These are phyloP conservation scores for Aphidius gifuensis DNA, from an alignment of 1,140 invertebrate species.

Conservation along the genomic window DNA sequence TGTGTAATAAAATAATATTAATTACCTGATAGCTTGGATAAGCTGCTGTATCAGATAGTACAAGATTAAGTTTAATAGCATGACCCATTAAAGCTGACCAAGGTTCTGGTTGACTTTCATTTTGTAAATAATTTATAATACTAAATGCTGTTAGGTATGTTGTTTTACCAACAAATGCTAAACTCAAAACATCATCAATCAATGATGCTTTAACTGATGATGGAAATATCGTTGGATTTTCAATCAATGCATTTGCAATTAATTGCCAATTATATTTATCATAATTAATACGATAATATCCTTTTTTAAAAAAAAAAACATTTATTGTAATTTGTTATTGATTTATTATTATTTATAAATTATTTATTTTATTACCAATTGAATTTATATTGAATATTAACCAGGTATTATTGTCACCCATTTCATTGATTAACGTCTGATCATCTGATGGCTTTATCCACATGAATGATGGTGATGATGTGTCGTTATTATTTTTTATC, in stretches of 20 bases:
- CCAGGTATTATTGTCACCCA: constrained; percentile 47
- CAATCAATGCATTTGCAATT: constrained; percentile 52
- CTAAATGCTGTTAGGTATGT: constrained; percentile 62
- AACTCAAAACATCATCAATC: constrained; percentile 57
- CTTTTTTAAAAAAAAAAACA: constrained; percentile 41
- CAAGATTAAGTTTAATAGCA: constrained; percentile 50
- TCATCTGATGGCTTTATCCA: constrained; percentile 42
- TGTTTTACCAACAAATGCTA: constrained; percentile 57
- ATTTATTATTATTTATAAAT: background rate
- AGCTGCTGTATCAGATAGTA: constrained; percentile 35
- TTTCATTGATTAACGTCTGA: constrained; percentile 30
- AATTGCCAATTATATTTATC: constrained; percentile 61
- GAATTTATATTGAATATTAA: constrained; percentile 58
- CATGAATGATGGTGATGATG: constrained; percentile 32
- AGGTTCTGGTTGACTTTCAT: constrained; percentile 60
- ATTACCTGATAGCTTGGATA: constrained; percentile 40
- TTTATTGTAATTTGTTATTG: constrained; percentile 30
- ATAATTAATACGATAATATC: constrained; percentile 66
- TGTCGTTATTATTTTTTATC: constrained; percentile 32
- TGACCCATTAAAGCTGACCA: constrained; percentile 59
- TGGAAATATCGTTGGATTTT: constrained; percentile 56
- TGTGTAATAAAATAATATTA: background rate
- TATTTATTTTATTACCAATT: constrained; percentile 43
- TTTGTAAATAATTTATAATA: constrained; percentile 61
- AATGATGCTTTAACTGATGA: constrained; percentile 59